Evolutionary conservation across 2,113 vertebrate species (phyloP).

Genomic region (Egretta garzetta): DNA sequence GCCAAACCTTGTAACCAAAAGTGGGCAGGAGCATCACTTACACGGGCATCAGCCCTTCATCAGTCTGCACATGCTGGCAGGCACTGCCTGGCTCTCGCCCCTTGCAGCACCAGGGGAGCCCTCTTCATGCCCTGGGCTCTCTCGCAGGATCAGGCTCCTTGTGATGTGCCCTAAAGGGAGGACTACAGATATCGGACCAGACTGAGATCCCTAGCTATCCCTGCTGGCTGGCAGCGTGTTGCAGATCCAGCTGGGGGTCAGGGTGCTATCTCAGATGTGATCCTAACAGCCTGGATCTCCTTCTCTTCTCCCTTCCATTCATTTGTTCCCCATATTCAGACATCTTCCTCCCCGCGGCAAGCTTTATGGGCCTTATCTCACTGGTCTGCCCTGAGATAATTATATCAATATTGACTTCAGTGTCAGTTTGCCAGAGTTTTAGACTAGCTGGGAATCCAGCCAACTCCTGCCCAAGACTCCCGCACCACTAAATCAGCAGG

Average conservation of each 20-base stretch:
- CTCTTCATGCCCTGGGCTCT: background rate
- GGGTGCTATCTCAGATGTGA: background rate
- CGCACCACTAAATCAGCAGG: background rate
- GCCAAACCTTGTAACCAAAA: background rate
- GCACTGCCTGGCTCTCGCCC: background rate
- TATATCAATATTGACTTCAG: background rate
- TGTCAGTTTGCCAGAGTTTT: background rate
- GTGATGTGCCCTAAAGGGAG: background rate
- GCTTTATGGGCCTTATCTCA: background rate
- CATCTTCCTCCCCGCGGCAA: background rate
- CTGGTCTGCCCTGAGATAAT: background rate
- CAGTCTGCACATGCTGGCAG: background rate
- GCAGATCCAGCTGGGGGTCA: background rate
- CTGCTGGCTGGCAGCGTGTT: background rate
- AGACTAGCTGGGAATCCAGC: slow-evolving; percentile 1
- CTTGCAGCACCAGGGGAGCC: background rate
- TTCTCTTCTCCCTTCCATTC: background rate
- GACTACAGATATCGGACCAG: background rate
- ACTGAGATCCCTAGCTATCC: background rate
- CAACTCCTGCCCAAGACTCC: background rate
- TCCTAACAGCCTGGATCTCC: background rate
- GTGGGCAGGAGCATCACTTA: background rate
- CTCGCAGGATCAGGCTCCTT: background rate
- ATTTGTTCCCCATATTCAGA: background rate
- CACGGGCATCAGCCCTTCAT: background rate